These are phyloP conservation scores for Eidolon helvum DNA, from an alignment of 2,113 vertebrate species.

Conservation along the genomic window DNA sequence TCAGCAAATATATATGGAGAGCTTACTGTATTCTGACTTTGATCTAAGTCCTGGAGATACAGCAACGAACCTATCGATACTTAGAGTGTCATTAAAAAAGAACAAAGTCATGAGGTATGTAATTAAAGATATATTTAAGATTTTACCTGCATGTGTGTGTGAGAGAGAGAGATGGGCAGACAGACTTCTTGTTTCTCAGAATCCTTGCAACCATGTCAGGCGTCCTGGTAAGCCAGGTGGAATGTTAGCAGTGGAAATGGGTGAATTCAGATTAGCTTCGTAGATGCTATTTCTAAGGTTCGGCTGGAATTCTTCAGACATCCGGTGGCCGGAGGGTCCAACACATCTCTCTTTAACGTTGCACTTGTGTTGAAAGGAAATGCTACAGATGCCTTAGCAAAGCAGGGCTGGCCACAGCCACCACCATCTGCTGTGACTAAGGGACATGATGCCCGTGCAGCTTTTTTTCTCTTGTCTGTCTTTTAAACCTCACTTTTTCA, in stretches of 20 bases:
- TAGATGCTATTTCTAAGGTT: neutral
- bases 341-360: neutral
- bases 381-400: neutral
- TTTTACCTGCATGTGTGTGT: neutral
- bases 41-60: neutral
- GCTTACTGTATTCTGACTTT: neutral
- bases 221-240: neutral
- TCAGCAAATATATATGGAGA: neutral
- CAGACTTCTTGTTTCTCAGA: neutral
- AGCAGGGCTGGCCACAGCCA: neutral
- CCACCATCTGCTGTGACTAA: neutral
- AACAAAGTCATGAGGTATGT: neutral
- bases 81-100: neutral
- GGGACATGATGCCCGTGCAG: fast-evolving
- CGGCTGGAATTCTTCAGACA: neutral
- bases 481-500: neutral
- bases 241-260: neutral
- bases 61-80: neutral
- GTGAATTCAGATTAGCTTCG: neutral
- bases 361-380: neutral
- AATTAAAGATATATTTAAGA: neutral
- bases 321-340: neutral
- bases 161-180: fast-evolving
- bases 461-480: neutral
- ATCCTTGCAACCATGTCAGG: neutral